Evolutionary conservation across 2,113 vertebrate genomes (phyloP).

Genomic region (Sphyrna mokarran): DNA sequence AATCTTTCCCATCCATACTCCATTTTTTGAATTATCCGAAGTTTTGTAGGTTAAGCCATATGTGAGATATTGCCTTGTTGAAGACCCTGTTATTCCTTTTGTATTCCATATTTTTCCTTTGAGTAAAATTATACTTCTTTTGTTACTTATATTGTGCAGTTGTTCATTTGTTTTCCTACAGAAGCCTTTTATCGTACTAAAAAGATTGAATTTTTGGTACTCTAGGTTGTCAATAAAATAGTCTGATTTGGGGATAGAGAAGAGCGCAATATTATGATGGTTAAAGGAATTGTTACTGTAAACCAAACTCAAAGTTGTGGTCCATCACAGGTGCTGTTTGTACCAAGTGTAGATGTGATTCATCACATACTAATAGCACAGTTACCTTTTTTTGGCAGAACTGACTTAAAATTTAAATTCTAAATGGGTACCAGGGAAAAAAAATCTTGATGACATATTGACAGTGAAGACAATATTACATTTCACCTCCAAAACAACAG

Average conservation of each 20-base stretch:
- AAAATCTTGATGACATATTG: background rate
- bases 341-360: background rate
- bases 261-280: background rate
- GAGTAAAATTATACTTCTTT: background rate
- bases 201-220: background rate
- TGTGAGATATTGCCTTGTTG: background rate
- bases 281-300: background rate
- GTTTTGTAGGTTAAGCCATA: background rate
- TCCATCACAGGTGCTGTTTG: background rate
- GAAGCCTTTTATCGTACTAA: background rate
- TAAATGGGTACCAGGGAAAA: background rate
- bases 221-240: background rate
- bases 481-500: background rate
- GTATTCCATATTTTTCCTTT: background rate
- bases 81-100: background rate
- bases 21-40: background rate
- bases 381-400: background rate
- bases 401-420: background rate
- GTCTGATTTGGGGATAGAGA: background rate
- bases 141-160: background rate
- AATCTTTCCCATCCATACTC: background rate
- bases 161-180: background rate
- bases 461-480: background rate
- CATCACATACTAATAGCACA: background rate
- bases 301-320: slow-evolving; percentile 8